Evolutionary conservation across 2,888 invertebrate species (phyloP).

Genomic region (Leptinotarsa rubiginosa): DNA sequence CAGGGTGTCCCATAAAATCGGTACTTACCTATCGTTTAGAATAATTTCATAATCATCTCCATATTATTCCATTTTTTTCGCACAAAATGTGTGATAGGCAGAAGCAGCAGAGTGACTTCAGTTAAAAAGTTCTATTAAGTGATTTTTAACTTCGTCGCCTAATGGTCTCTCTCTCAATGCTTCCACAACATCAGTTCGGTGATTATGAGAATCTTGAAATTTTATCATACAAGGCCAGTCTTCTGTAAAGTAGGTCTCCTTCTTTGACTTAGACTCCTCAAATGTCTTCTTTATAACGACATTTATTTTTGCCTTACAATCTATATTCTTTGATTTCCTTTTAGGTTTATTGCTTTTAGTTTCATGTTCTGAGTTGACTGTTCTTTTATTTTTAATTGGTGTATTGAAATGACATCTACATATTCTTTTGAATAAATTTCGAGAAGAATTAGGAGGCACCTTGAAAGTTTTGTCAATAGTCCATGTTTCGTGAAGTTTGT

Average conservation of each 20-base stretch:
- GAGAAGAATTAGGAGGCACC: neutral
- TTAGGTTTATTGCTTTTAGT: neutral
- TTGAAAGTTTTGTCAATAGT: neutral
- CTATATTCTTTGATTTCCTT: neutral
- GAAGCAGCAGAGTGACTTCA: slow-evolving; percentile 29
- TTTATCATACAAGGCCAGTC: neutral
- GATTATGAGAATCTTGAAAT: slow-evolving; percentile 9
- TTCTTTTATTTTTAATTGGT: neutral
- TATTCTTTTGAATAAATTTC: neutral
- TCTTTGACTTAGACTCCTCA: neutral
- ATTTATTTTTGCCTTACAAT: neutral
- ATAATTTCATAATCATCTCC: slow-evolving; percentile 25
- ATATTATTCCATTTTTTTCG: slow-evolving; percentile 24
- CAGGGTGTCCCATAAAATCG: no score
- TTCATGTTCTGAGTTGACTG: neutral
- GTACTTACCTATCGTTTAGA: slow-evolving; percentile 7
- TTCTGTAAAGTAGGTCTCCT: neutral
- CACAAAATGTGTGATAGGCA: slow-evolving; percentile 31
- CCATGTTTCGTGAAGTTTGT: neutral
- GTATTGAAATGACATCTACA: neutral
- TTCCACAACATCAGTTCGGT: neutral
- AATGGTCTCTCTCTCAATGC: slow-evolving; percentile 3
- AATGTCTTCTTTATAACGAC: neutral
- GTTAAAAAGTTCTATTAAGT: slow-evolving; percentile 25
- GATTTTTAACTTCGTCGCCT: slow-evolving; percentile 17